These are phyloP conservation scores for Leptinotarsa rubiginosa DNA, from an alignment of 2,888 invertebrate genomes.

Conservation along the genomic window DNA sequence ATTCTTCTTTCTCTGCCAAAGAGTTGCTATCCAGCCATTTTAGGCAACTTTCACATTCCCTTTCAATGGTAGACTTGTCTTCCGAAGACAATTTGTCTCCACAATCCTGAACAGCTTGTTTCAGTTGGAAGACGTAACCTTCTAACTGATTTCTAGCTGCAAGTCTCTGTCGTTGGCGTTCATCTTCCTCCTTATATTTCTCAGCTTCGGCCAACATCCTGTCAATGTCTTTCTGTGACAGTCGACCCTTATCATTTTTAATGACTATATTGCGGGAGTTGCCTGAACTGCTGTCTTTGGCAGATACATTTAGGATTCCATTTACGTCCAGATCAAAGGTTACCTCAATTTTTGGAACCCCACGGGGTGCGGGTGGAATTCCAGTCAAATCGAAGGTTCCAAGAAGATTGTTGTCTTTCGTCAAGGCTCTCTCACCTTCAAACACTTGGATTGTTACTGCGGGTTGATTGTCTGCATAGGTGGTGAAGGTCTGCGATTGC, in stretches of 20 bases:
- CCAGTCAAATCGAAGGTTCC: conserved; percentile 75
- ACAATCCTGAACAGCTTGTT: conserved; percentile 68
- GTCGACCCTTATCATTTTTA: conserved; percentile 84
- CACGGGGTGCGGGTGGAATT: conserved; percentile 78
- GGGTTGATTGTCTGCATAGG: too few species aligned
- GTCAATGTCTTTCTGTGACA: conserved; percentile 86
- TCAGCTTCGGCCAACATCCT: conserved; percentile 83
- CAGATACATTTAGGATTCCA: conserved; percentile 74
- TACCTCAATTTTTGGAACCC: conserved; percentile 68
- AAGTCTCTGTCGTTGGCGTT: conserved; percentile 75
- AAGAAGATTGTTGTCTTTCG: conserved; percentile 65
- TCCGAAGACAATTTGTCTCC: conserved; percentile 69
- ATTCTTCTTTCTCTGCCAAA: conserved; percentile 76
- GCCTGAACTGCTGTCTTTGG: conserved; percentile 72
- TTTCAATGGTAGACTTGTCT: conserved; percentile 72
- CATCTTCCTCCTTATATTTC: conserved; percentile 78
- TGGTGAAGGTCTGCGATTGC: conserved; percentile 52
- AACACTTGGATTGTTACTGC: too few species aligned
- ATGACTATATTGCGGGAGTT: conserved; percentile 82
- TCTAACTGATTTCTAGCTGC: conserved; percentile 79
- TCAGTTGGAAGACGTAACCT: conserved; percentile 76
- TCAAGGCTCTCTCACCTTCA: conserved; percentile 78
- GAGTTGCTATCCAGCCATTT: conserved; percentile 78
- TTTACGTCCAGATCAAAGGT: too few species aligned
- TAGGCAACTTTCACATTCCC: conserved; percentile 71